These are phyloP conservation scores for Onychostoma macrolepis DNA, from an alignment of 2,113 vertebrate genomes.

Conservation along the genomic window DNA sequence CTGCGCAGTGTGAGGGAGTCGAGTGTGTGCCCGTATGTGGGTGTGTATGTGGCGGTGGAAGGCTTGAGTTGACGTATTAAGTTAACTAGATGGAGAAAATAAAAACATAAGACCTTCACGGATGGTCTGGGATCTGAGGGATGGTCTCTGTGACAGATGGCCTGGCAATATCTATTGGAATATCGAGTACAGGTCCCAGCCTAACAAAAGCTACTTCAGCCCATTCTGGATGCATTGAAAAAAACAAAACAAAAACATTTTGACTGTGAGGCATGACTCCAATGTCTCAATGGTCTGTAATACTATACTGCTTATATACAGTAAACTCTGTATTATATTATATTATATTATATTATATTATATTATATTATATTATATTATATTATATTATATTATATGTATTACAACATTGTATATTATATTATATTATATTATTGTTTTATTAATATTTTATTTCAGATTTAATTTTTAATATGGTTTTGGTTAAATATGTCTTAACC, in stretches of 20 bases:
- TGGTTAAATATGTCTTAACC: no score
- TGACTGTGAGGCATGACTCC: not conserved
- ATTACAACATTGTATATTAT: no score
- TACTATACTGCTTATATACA: not conserved
- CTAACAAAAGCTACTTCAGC: not conserved
- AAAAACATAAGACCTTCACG: not conserved
- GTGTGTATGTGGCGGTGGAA: not conserved
- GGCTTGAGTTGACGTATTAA: not conserved
- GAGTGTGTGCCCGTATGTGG: not conserved
- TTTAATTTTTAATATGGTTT: no score
- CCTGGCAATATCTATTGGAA: not conserved
- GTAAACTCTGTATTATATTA: no score
- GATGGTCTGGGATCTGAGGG: not conserved
- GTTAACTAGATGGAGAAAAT: constrained; percentile 17
- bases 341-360: no score
- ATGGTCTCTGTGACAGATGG: not conserved
- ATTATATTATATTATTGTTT: no score
- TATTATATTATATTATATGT: no score
- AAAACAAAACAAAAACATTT: not conserved
- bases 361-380: no score
- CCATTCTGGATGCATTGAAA: not conserved
- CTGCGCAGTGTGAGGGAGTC: not conserved
- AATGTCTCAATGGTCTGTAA: not conserved
- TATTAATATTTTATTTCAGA: no score
- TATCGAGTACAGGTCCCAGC: not conserved